Percentiles rank a stretch among this genome's conserved stretches.
phyloP scores from a whole-genome alignment of 2,797 vertebrate species.

The Malacoraja senta region DNA sequence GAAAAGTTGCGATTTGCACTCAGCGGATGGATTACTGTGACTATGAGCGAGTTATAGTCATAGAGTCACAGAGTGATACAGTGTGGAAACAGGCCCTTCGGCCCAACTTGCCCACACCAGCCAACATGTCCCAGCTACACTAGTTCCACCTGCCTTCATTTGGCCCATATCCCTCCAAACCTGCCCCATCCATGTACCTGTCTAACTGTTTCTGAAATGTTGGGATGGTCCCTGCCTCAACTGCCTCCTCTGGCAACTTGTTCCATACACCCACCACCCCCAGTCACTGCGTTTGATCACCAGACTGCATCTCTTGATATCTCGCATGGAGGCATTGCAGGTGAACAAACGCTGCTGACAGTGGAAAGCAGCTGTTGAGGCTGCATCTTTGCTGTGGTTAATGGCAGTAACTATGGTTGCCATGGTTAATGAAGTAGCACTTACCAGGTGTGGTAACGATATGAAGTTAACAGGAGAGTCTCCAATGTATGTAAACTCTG shows the following conservation, averaged over 20 bases:
- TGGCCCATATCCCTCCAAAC: too few species aligned
- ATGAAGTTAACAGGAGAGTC: neutral
- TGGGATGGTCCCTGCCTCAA: too few species aligned
- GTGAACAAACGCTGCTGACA: neutral
- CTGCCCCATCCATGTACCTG: too few species aligned
- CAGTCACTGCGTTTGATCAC: neutral
- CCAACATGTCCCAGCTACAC: too few species aligned
- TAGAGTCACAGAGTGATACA: too few species aligned
- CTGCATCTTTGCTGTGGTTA: neutral
- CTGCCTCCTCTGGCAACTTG: too few species aligned
- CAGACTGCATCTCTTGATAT: neutral
- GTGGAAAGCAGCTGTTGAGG: neutral
- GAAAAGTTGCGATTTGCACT: neutral
- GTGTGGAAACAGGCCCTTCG: too few species aligned
- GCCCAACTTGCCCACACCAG: too few species aligned
- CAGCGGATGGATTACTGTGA: neutral
- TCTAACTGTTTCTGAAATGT: too few species aligned
- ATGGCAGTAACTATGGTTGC: too few species aligned
- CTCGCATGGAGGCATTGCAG: neutral
- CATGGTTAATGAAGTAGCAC: neutral
- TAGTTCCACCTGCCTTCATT: too few species aligned
- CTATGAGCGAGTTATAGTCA: neutral
- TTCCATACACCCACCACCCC: too few species aligned
- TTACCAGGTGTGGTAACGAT: neutral
- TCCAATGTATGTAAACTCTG: neutral